phyloP scores from a whole-genome alignment of 2,888 invertebrate species.

The Arctia plantaginis region DNA sequence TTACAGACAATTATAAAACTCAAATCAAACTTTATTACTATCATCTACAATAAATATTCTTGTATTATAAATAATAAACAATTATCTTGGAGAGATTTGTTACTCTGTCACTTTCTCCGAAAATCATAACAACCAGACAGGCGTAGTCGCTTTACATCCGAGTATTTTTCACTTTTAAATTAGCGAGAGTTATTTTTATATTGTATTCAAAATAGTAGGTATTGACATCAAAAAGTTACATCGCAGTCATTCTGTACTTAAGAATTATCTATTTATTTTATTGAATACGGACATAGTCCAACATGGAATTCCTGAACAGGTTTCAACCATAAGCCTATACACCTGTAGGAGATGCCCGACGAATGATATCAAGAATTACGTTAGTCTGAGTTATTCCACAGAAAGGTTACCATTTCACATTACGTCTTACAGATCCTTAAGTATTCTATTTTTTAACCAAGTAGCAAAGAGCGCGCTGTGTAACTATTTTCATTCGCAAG shows the following conservation, averaged over 20 bases:
- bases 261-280: not conserved
- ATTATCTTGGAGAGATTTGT: conserved; percentile 47
- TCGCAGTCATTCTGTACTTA: conserved; percentile 28
- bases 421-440: conserved; percentile 46
- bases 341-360: conserved; percentile 37
- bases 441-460: conserved; percentile 50
- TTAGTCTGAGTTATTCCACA: conserved; percentile 36
- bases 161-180: conserved; percentile 47
- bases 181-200: conserved; percentile 42
- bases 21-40: conserved; percentile 26
- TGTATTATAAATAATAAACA: conserved; percentile 43
- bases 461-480: conserved; percentile 46
- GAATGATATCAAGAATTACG: conserved; percentile 46
- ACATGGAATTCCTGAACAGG: conserved; percentile 1
- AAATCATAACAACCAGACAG: conserved; percentile 49
- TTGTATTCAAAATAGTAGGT: conserved; percentile 41
- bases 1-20: conserved; percentile 31
- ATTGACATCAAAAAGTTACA: conserved; percentile 30
- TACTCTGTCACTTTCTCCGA: conserved; percentile 51
- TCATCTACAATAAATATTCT: conserved; percentile 40
- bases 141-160: conserved; percentile 32
- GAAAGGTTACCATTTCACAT: conserved; percentile 56
- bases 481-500: conserved; percentile 49
- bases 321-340: conserved; percentile 14
- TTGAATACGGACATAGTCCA: conserved; percentile 2